A percentile compares a stretch with the other conserved stretches of the same genome.
phyloP scores from a whole-genome alignment of 2,113 vertebrate genomes.

The Albula goreensis region DNA sequence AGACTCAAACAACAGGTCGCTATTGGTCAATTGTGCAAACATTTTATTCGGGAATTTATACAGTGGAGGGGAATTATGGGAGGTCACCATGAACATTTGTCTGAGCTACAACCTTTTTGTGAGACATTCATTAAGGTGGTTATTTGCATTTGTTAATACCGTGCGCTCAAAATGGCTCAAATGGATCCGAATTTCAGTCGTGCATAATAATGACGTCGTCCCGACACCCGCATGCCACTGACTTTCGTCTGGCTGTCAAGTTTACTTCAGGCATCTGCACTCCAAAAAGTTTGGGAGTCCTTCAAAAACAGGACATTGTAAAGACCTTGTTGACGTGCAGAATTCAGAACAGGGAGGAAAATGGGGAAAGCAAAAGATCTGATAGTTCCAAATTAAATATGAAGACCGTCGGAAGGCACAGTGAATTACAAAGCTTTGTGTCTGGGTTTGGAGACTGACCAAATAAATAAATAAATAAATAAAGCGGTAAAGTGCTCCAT shows the following conservation, averaged over 20 bases:
- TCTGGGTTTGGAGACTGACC: not conserved
- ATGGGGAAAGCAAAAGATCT: not conserved
- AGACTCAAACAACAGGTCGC: not conserved
- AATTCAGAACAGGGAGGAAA: conserved; percentile 9
- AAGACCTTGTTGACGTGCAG: not conserved
- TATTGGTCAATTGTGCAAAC: not conserved
- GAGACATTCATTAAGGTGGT: not conserved
- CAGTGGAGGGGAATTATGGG: not conserved
- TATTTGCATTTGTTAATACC: not conserved
- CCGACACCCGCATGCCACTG: not conserved
- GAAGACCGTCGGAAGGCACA: not conserved
- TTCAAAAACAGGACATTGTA: not conserved
- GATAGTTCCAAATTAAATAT: not conserved
- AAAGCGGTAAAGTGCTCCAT: not conserved
- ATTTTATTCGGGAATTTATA: not conserved
- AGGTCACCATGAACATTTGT: not conserved
- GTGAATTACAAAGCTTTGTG: not conserved
- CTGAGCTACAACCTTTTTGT: not conserved
- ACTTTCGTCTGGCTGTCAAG: not conserved
- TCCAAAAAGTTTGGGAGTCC: not conserved
- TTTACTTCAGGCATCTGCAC: not conserved
- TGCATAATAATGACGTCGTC: not conserved
- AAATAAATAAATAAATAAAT: not conserved
- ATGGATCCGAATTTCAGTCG: not conserved
- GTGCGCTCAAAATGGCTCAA: not conserved